phyloP scores from a whole-genome alignment of 2,113 vertebrate species.

The Panurus biarmicus region DNA sequence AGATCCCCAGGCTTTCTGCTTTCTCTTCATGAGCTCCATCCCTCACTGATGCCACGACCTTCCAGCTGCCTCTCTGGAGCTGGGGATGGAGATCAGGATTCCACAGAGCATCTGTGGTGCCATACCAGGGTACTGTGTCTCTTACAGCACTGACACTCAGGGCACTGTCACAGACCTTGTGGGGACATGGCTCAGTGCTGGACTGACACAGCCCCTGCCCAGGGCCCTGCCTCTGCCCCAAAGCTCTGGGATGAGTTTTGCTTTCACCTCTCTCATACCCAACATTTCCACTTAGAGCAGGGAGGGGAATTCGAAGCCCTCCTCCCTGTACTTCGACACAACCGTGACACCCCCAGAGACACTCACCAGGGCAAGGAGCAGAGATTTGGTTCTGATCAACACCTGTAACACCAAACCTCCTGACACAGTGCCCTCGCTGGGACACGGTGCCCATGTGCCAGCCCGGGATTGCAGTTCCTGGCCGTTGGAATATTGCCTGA shows the following conservation, averaged over 20 bases:
- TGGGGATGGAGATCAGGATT: not conserved
- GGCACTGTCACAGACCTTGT: rapidly evolving
- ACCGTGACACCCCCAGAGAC: not conserved
- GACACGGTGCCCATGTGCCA: rapidly evolving
- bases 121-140: rapidly evolving
- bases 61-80: rapidly evolving
- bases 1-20: not conserved
- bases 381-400: not conserved
- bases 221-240: rapidly evolving
- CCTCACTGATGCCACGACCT: rapidly evolving
- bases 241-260: not conserved
- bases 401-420: not conserved
- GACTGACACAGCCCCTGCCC: not conserved
- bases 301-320: not conserved
- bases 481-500: not conserved
- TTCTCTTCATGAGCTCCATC: not conserved
- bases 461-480: not conserved
- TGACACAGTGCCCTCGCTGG: rapidly evolving
- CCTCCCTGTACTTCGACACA: not conserved
- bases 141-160: rapidly evolving
- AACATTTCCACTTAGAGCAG: too few species aligned
- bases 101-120: rapidly evolving
- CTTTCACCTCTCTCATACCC: not conserved
- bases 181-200: rapidly evolving
- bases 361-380: not conserved